Evolutionary conservation across 2,113 vertebrate genomes (phyloP), one percentile per base, ranked within the genome.

Genomic region (Gymnocephalus cernua): DNA sequence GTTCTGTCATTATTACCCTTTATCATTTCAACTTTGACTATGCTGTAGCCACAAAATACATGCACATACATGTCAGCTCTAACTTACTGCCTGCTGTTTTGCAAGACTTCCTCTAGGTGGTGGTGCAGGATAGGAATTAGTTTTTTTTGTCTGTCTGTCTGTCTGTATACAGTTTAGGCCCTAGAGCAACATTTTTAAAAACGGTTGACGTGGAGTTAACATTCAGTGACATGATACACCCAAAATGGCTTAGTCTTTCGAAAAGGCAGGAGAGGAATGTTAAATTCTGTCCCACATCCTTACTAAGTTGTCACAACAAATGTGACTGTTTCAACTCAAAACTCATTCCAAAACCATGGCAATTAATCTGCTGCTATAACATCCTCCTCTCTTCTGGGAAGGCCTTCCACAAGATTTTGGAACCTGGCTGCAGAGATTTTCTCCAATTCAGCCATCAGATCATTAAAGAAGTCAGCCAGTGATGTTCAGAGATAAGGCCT

Each of bases 91-190:
- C 1, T 83, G 89, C 45, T 23, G 16, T 79, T 76, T 29, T 21
- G 4, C 0, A 6, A 10, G 0, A 47, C 23, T 0, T 35, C 76
- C 91, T 51, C 71, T 77, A 92, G 89, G 53, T 91, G 88, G 88
- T 1, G 38, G 3, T 89, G 61, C 61, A 88, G 85, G 79, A 89
- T 76, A 85, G 80, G n/a, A 3, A 51, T 25, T 23, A 0, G 6
- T 3, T 4, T 18, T 12, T 12, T 5, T 38, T 0, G 29, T n/a
- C 16, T 48, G 2, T 1, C 7, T 8, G 19, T 18, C 7, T 32
- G 38, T 44, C 13, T 68, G 25, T 38, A 4, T 3, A 47, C 10
- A 41, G 10, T 11, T 41, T 38, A 38, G 38, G 38, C 8, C 9
- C 38, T n/a, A 8, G 11, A 67, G 6, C 29, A 1, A 51, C 7